phyloP scores from a whole-genome alignment of 92 coral and sea anemone genomes.

The Palythoa heliodiscus region DNA sequence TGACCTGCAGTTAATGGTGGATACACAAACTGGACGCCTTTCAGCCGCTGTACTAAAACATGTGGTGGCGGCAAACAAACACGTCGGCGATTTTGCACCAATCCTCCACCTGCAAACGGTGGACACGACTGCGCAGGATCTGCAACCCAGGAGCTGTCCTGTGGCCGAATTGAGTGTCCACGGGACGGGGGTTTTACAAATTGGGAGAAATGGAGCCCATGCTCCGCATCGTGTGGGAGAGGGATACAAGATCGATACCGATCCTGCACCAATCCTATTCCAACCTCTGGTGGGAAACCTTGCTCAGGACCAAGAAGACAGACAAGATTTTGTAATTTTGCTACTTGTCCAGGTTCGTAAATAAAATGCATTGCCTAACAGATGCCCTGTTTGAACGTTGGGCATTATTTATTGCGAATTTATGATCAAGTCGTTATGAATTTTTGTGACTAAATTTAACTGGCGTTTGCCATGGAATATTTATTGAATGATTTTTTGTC shows the following conservation, averaged over 20 bases:
- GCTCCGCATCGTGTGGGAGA: neutral
- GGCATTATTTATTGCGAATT: too few relatives aligned
- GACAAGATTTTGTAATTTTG: neutral
- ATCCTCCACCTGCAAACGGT: constrained; percentile 14
- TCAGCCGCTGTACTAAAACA: neutral
- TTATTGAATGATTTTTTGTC: too few relatives aligned
- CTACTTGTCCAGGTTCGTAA: constrained; percentile 18
- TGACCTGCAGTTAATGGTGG: neutral
- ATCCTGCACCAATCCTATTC: constrained; percentile 14
- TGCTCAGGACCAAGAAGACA: neutral
- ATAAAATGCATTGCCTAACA: neutral
- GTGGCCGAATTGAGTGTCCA: neutral
- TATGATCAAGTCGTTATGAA: too few relatives aligned
- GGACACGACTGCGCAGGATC: neutral
- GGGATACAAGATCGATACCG: neutral
- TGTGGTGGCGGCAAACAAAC: constrained; percentile 3
- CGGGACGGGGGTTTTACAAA: neutral
- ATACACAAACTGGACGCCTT: neutral
- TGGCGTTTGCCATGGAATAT: too few relatives aligned
- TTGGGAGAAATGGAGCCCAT: constrained; percentile 16
- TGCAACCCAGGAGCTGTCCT: neutral
- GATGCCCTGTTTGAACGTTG: too few relatives aligned
- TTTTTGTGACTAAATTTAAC: too few relatives aligned
- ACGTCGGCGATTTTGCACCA: constrained; percentile 1
- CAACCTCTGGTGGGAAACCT: neutral